phyloP scores from a whole-genome alignment of 2,888 invertebrate species.

The Leucania comma region DNA sequence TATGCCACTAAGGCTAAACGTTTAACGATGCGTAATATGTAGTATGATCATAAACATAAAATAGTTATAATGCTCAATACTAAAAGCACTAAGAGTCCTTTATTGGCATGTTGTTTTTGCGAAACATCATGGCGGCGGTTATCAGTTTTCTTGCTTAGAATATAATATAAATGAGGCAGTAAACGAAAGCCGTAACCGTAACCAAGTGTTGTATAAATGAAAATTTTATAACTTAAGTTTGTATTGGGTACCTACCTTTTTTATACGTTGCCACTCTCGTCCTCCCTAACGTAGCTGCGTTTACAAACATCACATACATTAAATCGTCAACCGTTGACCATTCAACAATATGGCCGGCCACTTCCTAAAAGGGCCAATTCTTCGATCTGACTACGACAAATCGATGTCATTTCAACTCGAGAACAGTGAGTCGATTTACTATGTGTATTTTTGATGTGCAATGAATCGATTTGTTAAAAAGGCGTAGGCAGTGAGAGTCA shows the following conservation, averaged over 20 bases:
- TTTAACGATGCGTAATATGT: not conserved
- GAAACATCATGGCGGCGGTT: not conserved
- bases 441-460: conserved; percentile 52
- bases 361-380: not conserved
- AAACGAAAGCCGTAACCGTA: not conserved
- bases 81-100: not conserved
- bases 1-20: too few species aligned
- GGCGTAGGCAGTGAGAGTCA: conserved; percentile 50
- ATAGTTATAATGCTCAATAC: not conserved
- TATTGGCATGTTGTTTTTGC: not conserved
- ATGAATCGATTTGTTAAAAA: conserved; percentile 48
- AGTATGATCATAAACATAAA: not conserved
- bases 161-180: not conserved
- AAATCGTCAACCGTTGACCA: too few species aligned
- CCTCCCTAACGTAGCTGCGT: too few species aligned
- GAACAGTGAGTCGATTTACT: conserved; percentile 60
- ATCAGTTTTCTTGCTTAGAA: too few species aligned
- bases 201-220: too few species aligned
- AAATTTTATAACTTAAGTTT: too few species aligned
- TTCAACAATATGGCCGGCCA: not conserved
- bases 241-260: too few species aligned
- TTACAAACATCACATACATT: too few species aligned
- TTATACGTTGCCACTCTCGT: too few species aligned
- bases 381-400: not conserved
- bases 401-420: conserved; percentile 58